Conservation (phyloP, 2,888 invertebrate genomes). For the Agrochola macilenta region DNA sequence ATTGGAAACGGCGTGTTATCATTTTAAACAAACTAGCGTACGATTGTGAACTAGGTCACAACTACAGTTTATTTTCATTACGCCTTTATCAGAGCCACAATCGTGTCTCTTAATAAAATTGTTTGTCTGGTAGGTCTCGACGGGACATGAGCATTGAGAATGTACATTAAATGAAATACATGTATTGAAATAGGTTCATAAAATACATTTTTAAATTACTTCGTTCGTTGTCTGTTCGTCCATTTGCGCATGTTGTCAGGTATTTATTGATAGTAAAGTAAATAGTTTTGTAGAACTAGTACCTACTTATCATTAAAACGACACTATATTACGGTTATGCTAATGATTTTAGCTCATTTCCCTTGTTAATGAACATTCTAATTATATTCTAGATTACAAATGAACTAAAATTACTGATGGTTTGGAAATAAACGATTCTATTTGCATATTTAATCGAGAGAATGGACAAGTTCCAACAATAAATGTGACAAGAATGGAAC, state of each 20-base stretch:
- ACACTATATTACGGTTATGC: constrained; percentile 24
- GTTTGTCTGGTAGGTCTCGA: constrained; percentile 29
- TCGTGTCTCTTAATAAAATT: constrained; percentile 39
- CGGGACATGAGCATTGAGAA: constrained; percentile 6
- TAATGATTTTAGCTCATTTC: constrained; percentile 31
- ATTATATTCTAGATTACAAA: constrained; percentile 47
- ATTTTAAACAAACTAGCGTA: constrained; percentile 67
- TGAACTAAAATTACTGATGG: constrained; percentile 43
- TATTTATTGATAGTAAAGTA: constrained; percentile 13
- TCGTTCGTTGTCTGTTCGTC: neutral
- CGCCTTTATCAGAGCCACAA: constrained; percentile 48
- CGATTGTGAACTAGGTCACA: constrained; percentile 77
- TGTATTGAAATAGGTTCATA: constrained; percentile 4
- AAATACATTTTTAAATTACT: constrained; percentile 17
- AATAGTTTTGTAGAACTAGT: constrained; percentile 17
- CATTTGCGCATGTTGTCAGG: constrained; percentile 2
- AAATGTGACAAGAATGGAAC: constrained; percentile 63
- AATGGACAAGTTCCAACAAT: constrained; percentile 56
- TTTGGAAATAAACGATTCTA: constrained; percentile 57
- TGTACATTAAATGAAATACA: constrained; percentile 11
- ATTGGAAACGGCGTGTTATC: constrained; percentile 67
- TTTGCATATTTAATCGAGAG: constrained; percentile 65
- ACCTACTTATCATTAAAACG: constrained; percentile 30
- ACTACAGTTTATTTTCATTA: constrained; percentile 66
- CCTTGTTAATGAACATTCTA: constrained; percentile 44